Conservation (phyloP, 2,888 invertebrate genomes). For the Pseudococcus jackbeardsleyi region DNA sequence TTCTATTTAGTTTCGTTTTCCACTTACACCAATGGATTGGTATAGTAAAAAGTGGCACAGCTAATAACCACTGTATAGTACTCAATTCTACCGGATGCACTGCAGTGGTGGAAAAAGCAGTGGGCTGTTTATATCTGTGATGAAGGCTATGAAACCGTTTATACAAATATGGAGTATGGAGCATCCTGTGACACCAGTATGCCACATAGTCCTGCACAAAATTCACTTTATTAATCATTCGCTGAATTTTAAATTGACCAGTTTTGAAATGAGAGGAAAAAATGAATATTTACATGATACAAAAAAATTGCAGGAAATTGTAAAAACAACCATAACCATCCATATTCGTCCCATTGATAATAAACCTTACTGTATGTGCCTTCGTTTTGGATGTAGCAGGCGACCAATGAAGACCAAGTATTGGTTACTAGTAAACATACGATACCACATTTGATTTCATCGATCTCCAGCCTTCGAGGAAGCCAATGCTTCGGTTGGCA, state of each 20-base stretch:
- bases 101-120: slow-evolving; percentile 82
- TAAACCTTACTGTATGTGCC: slow-evolving; percentile 77
- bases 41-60: slow-evolving; percentile 76
- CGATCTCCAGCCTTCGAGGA: slow-evolving; percentile 77
- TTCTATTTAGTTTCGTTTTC: background rate
- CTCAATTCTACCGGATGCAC: slow-evolving; percentile 81
- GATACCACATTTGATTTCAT: slow-evolving; percentile 78
- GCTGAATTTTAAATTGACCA: no score
- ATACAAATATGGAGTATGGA: slow-evolving; percentile 79
- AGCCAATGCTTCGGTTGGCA: slow-evolving; percentile 81
- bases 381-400: slow-evolving; percentile 78
- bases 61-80: slow-evolving; percentile 75
- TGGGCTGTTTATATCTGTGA: slow-evolving; percentile 83
- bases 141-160: slow-evolving; percentile 81
- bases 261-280: background rate
- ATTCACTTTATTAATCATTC: background rate
- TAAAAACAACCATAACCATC: slow-evolving; percentile 77
- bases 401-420: slow-evolving; percentile 74
- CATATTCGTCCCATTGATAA: slow-evolving; percentile 76
- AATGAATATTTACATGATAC: slow-evolving; percentile 72
- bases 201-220: slow-evolving; percentile 76
- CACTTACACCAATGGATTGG: slow-evolving; percentile 80
- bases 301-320: slow-evolving; percentile 78
- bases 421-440: slow-evolving; percentile 74
- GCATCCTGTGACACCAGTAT: slow-evolving; percentile 78